Base-by-base conservation (phyloP, 2,113 vertebrate species). In the Haemorhous mexicanus region DNA sequence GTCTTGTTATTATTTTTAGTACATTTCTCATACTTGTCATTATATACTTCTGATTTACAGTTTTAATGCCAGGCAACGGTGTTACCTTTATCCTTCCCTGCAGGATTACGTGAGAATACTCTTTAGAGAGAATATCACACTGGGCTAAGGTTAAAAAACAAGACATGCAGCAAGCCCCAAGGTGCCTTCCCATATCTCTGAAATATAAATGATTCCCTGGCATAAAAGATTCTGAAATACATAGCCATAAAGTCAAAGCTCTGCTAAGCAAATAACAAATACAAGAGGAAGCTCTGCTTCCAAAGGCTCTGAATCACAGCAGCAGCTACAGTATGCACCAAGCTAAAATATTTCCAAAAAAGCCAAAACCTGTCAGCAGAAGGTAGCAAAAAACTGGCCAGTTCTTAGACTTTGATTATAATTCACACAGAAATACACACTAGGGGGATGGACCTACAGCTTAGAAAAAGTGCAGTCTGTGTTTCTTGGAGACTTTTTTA, bases 241-340 rank as follows among this genome's bases (percentile, higher is more conserved):
- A 89, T 24, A 95, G 69, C 97, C 95, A 93, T 94, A 96, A 97
- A 97, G 91, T 75, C 87, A 95, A 68, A 94, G 80, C 75, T 97
- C 95, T 97, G 75, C 93, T 95, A 97, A 97, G 93, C 93, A 97
- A 97, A 93, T 96, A 98, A 96, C 87, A 97, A 95, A 96, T 91
- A 97, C 91, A 95, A 88, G 72, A 79, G 39, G 89, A 95, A 96
- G 85, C 47, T 73, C 68, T 94, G 68, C 84, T 95, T 96, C 64
- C 78, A 84, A 46, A 93, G 85, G 93, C 62, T 73, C 68, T 97
- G 96, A 97, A 97, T 98, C 94, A 97, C 27, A 2, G 33, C 7
- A 49, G 95, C 88, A 97, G 93, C 53, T 94, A 52, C 17, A 5
- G 52, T 50, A 81, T 32, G 84, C 18, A 3, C 32, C 21, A 90